Evolutionary conservation across 2,797 vertebrate genomes (phyloP), one percentile per base, ranked within the genome.

Genomic region (Lutjanus campechanus): DNA sequence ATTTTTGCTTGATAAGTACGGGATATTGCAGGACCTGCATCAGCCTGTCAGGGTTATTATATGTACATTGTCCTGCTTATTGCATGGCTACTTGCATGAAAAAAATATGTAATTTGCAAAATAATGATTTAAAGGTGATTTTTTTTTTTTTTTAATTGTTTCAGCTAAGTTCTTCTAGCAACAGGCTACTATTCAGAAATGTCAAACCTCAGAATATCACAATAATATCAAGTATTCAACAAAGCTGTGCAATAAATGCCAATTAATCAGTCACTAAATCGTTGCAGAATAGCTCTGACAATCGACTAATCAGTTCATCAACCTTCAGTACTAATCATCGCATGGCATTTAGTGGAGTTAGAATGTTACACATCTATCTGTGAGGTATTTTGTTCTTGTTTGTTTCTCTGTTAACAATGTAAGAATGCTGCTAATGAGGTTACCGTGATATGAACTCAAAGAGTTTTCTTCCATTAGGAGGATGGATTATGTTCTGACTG

Each of bases 401-500:
- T 50, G 63, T 61, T 60, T 61, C 56, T 16, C 29, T 60, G 43
- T 19, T 16, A 58, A 62, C 10, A 68, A 19, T 44, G 41, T 59
- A 62, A 19, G 11, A 36, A 50, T 19, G 50, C 6, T 4, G 50
- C 2, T 36, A 59, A 25, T 51, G 9, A 68, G 47, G 49, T 22
- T 22, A 49, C 29, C 9, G 7, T 20, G n/a, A 65, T 11, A 41
- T 55, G 2, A 46, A 49, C 17, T 44, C 46, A 36, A 17, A 3
- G 5, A 1, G 19, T 68, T 72, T 71, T 63, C 69, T 67, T 44
- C 53, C 20, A 65, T 65, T 65, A 22, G 10, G 17, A 66, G 49
- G 47, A 46, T 7, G 7, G 61, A 40, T 19, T 63, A 40, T 4
- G 7, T 46, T 17, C 9, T 54, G 29, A 59, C 12, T n/a, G 11